Evolutionary conservation across 1,140 invertebrate genomes (phyloP), one percentile per base, ranked within the genome.

Genomic region (Orchesella cincta): DNA sequence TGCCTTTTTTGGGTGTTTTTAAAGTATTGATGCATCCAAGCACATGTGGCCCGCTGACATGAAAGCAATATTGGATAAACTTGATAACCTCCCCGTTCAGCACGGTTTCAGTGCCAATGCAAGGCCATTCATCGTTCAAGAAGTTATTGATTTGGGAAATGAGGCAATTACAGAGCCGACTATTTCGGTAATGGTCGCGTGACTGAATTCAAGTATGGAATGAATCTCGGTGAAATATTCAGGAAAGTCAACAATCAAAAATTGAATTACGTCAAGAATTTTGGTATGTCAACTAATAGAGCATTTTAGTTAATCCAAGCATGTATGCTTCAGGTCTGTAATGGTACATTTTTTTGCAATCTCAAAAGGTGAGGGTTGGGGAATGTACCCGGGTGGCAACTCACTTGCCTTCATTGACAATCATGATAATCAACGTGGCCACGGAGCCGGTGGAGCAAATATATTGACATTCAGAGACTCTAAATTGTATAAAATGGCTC

Each of bases 371-470:
- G 52, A 36, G 73, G 84, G 76, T 23, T 88, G 87, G 87, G 85
- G 84, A 29, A 83, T 88, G 78, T 75, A 84, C 5, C 73, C 82
- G 23, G 78, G 81, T 0, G 75, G 26, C 12, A 79, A 85, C 52
- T 84, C 87, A 0, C 70, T 88, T 3, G 85, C 86, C 18, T 88
- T 88, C 74, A 83, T 88, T n/a, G 87, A 88, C 73, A 88, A 92
- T 83, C 91, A 93, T 76, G 91, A 93, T 80, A 92, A 91, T 73
- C 91, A 92, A 83, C 83, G 91, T 16, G 90, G 88, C 18, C 88
- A 90, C 79, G 88, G 89, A 35, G 87, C 0, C 77, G 88, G 88
- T 81, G 84, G 51, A 85, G 62, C 29, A 31, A 67, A 67, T 12
- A 33, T 67, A 62, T 16, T 92, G 0, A 91, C 89, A 0, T 88